Evolutionary conservation across 2,888 invertebrate species (phyloP).

Genomic region (Cybosia mesomella): DNA sequence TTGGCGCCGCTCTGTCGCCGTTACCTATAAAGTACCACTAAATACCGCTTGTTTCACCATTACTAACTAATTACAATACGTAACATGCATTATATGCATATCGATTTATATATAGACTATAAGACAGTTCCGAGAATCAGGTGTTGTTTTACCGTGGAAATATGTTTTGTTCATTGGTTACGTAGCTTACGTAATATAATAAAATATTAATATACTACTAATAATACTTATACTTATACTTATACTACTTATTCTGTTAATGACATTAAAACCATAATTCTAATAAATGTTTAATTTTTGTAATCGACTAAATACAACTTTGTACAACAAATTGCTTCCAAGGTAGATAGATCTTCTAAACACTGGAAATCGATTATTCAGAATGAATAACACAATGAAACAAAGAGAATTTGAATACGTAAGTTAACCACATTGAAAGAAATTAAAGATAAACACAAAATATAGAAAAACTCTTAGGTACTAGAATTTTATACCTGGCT

Average conservation of each 20-base stretch:
- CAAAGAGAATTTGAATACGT: too few species aligned
- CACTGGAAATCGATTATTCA: not conserved
- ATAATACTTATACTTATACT: too few species aligned
- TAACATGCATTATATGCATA: slow-evolving; percentile 22
- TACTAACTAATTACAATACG: slow-evolving; percentile 57
- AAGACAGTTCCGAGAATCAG: slow-evolving; percentile 4
- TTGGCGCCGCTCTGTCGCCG: slow-evolving; percentile 59
- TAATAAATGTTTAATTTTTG: not conserved
- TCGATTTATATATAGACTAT: not conserved
- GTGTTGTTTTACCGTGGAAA: not conserved
- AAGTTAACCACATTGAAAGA: too few species aligned
- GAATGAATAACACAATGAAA: too few species aligned
- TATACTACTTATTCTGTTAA: too few species aligned
- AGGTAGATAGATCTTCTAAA: too few species aligned
- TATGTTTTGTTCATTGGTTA: not conserved
- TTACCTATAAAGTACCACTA: slow-evolving; percentile 53
- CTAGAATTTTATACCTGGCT: too few species aligned
- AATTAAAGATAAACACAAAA: not conserved
- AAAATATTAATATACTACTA: too few species aligned
- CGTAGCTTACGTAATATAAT: not conserved
- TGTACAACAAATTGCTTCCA: not conserved
- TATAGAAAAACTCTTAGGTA: too few species aligned
- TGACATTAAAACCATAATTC: not conserved
- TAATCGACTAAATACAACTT: not conserved
- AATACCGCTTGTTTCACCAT: slow-evolving; percentile 54